These are phyloP conservation scores for Lacanobia wlatinum DNA, from an alignment of 2,888 invertebrate species.

Conservation along the genomic window DNA sequence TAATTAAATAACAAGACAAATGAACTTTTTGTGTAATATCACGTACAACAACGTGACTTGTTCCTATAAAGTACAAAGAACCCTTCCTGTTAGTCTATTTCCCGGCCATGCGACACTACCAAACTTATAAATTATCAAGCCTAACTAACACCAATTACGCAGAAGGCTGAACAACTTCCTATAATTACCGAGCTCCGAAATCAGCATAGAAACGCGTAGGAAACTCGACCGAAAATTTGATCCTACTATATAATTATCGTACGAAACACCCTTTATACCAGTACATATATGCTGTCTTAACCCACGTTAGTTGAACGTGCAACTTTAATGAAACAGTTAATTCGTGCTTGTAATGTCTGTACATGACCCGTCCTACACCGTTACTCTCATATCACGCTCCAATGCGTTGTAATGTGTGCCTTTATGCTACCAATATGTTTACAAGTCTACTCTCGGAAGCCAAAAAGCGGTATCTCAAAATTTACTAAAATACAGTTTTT, in stretches of 20 bases:
- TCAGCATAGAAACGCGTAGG: slow-evolving; percentile 39
- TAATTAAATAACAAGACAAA: background rate
- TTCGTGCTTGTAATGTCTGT: slow-evolving; percentile 63
- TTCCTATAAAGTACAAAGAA: background rate
- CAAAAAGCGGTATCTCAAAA: too few species aligned
- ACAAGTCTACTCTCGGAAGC: slow-evolving; percentile 30
- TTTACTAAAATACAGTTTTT: too few species aligned
- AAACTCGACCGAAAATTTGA: slow-evolving; percentile 52
- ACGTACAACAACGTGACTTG: background rate
- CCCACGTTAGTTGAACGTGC: slow-evolving; percentile 59
- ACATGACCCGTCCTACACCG: slow-evolving; percentile 55
- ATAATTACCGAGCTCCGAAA: slow-evolving; percentile 46
- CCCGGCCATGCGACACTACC: background rate
- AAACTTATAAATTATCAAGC: slow-evolving; percentile 18
- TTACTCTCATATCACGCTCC: slow-evolving; percentile 59
- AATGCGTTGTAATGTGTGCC: slow-evolving; percentile 49
- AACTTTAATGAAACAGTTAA: slow-evolving; percentile 77
- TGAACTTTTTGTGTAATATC: background rate
- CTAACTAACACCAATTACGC: slow-evolving; percentile 36
- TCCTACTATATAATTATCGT: slow-evolving; percentile 57
- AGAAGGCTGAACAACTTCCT: slow-evolving; percentile 43
- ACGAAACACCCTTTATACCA: slow-evolving; percentile 44
- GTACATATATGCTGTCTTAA: slow-evolving; percentile 38
- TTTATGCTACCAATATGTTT: slow-evolving; percentile 57
- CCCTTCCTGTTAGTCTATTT: too few species aligned